phyloP scores from a whole-genome alignment of 2,888 invertebrate genomes.

The Tipula lateralis region DNA sequence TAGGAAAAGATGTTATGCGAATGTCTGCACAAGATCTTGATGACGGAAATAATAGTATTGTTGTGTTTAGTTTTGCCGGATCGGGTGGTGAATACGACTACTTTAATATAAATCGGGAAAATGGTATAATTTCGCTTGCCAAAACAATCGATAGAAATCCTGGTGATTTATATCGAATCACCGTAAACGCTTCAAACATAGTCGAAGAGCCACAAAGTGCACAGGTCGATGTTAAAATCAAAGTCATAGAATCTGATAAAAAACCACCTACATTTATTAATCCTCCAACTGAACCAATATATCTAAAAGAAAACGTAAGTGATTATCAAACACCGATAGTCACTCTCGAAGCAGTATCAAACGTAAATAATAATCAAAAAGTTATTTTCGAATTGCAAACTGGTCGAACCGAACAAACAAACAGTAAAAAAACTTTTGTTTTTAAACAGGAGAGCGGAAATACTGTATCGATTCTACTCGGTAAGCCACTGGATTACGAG shows the following conservation, averaged over 20 bases:
- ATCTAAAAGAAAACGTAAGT: conserved; percentile 67
- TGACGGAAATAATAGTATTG: conserved; percentile 83
- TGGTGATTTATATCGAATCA: conserved; percentile 46
- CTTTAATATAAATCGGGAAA: conserved; percentile 75
- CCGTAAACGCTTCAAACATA: conserved; percentile 47
- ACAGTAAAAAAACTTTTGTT: conserved; percentile 72
- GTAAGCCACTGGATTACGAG: conserved; percentile 76
- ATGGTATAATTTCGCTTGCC: conserved; percentile 73
- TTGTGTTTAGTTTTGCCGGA: conserved; percentile 58
- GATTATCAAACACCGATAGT: conserved; percentile 67
- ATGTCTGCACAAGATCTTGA: conserved; percentile 91
- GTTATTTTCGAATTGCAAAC: conserved; percentile 74
- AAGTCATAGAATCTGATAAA: conserved; percentile 81
- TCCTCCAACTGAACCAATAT: conserved; percentile 56
- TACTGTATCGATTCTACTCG: conserved; percentile 69
- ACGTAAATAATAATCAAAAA: conserved; percentile 67
- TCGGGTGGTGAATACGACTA: conserved; percentile 55
- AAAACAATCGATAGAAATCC: conserved; percentile 46
- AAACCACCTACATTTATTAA: conserved; percentile 72
- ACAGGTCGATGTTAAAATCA: conserved; percentile 73
- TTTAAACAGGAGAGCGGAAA: conserved; percentile 59
- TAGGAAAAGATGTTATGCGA: conserved; percentile 68
- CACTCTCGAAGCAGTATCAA: conserved; percentile 70
- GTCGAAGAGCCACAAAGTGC: conserved; percentile 54
- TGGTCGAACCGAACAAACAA: conserved; percentile 81